Conservation (phyloP, 2,797 vertebrate genomes). For the Enteromius paludinosus region DNA sequence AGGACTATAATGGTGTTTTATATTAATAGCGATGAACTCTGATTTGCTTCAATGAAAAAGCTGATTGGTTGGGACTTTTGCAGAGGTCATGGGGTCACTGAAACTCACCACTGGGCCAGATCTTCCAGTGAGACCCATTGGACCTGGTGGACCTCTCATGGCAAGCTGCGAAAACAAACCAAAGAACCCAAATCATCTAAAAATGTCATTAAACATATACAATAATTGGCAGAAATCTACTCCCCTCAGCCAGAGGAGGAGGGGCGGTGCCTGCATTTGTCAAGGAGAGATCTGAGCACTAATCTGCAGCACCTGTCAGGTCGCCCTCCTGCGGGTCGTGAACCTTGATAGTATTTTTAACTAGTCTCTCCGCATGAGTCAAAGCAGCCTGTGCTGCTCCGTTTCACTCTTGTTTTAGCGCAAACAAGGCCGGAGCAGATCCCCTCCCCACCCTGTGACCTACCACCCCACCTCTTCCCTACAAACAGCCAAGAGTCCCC, state of each 20-base stretch:
- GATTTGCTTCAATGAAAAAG: neutral
- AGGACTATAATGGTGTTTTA: neutral
- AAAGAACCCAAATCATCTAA: neutral
- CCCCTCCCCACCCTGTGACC: constrained; percentile 11
- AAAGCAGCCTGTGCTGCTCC: constrained; percentile 65
- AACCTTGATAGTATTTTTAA: constrained; percentile 75
- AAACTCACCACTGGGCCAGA: constrained; percentile 96
- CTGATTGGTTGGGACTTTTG: neutral
- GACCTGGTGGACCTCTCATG: constrained; percentile 93
- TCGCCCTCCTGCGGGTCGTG: constrained; percentile 59
- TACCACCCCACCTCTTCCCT: neutral
- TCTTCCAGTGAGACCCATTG: constrained; percentile 98
- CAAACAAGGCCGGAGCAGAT: constrained; percentile 61
- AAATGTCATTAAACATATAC: neutral
- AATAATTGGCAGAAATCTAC: neutral
- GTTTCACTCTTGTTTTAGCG: constrained; percentile 71
- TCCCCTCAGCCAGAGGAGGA: neutral
- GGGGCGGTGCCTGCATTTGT: neutral
- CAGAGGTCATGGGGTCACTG: constrained; percentile 1
- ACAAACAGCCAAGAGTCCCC: constrained; percentile 20
- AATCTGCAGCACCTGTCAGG: constrained; percentile 72
- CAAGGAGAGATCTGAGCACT: constrained; percentile 30
- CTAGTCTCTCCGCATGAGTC: constrained; percentile 48
- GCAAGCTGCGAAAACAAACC: constrained; percentile 83
- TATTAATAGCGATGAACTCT: neutral